Percentiles rank a stretch among this genome's conserved stretches.
These are phyloP conservation scores for Branchinecta lindahli DNA, from an alignment of 1,140 invertebrate genomes.

Conservation along the genomic window DNA sequence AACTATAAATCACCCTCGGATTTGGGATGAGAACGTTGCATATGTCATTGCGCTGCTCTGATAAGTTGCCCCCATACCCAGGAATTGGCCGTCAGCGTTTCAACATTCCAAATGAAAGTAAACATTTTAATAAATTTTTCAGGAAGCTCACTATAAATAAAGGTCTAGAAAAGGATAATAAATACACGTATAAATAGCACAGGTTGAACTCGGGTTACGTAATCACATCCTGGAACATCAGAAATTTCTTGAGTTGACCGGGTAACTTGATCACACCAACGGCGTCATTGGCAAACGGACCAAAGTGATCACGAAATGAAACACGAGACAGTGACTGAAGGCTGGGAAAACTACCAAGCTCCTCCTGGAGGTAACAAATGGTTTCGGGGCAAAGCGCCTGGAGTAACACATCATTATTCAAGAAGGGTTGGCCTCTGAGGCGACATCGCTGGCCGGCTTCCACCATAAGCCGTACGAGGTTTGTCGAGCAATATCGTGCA, in stretches of 20 bases:
- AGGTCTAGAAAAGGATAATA: too few species aligned
- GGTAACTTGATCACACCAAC: not conserved
- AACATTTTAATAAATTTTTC: too few species aligned
- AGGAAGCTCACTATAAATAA: too few species aligned
- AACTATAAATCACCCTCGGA: too few species aligned
- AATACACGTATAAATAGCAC: too few species aligned
- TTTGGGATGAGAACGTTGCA: too few species aligned
- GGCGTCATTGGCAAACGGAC: not conserved
- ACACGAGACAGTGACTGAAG: not conserved
- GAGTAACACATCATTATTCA: not conserved
- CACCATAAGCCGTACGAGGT: conserved; percentile 14
- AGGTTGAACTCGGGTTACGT: not conserved
- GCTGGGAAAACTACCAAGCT: not conserved
- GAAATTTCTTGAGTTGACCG: not conserved
- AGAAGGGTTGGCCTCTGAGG: not conserved
- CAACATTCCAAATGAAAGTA: too few species aligned
- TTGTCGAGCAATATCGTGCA: conserved; percentile 16
- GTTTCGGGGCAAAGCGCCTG: not conserved
- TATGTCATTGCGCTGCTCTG: too few species aligned
- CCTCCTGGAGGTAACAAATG: not conserved
- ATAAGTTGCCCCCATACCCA: too few species aligned
- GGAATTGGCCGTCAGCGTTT: too few species aligned
- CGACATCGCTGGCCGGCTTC: conserved; percentile 11
- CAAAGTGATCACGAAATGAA: not conserved
- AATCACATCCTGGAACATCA: not conserved